These are phyloP conservation scores for Cryptus armator DNA, from an alignment of 2,888 invertebrate genomes.

Conservation along the genomic window DNA sequence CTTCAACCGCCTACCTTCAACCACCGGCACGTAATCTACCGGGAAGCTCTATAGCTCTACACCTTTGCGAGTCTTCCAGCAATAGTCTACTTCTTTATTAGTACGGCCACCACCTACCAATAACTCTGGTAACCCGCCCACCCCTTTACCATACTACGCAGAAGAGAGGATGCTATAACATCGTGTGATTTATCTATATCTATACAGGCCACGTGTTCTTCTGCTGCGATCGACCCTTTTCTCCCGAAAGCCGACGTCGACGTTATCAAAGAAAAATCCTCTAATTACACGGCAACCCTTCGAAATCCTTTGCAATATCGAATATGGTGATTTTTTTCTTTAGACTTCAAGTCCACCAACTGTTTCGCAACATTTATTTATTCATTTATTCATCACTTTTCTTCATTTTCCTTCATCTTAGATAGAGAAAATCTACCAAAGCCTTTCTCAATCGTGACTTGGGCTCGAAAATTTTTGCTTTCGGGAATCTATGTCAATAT, in stretches of 20 bases:
- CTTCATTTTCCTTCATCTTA: not conserved
- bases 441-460: not conserved
- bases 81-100: conserved; percentile 64
- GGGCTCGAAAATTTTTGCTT: not conserved
- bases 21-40: conserved; percentile 28
- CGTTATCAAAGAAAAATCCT: conserved; percentile 12
- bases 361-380: conserved; percentile 4
- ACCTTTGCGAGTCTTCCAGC: conserved; percentile 19
- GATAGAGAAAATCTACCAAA: not conserved
- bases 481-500: not conserved
- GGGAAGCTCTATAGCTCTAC: conserved; percentile 27
- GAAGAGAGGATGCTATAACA: not conserved
- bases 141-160: conserved; percentile 14
- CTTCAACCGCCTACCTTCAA: conserved; percentile 42
- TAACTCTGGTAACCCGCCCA: conserved; percentile 52
- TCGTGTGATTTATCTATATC: not conserved
- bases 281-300: not conserved
- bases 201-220: not conserved
- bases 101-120: conserved; percentile 57
- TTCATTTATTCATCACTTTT: not conserved
- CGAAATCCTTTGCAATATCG: not conserved
- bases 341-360: not conserved
- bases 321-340: conserved; percentile 6
- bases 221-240: conserved; percentile 1
- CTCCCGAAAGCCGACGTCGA: not conserved